Conservation (phyloP, 1,140 invertebrate species). For the Drosophila kurseongensis region DNA sequence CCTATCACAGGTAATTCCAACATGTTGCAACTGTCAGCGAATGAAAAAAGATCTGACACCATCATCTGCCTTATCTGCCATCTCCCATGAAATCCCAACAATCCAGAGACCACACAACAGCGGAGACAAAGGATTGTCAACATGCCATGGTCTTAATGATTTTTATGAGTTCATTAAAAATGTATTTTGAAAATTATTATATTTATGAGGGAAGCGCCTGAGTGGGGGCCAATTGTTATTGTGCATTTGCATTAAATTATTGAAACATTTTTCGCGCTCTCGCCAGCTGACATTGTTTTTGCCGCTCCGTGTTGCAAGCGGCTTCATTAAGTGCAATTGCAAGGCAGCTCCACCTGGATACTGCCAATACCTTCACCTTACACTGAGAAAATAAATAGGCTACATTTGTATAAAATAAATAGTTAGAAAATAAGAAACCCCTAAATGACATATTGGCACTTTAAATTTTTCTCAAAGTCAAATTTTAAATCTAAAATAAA, state of each 20-base stretch:
- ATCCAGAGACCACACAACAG: constrained; percentile 32
- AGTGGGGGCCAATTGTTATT: constrained; percentile 32
- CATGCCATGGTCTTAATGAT: constrained; percentile 36
- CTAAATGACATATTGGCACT: too few relatives aligned
- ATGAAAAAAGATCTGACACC: constrained; percentile 25
- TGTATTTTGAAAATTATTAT: constrained; percentile 51
- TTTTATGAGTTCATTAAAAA: constrained; percentile 53
- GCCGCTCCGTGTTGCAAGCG: constrained; percentile 10
- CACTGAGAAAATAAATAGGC: background rate
- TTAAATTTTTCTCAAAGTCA: too few relatives aligned
- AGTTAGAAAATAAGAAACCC: too few relatives aligned
- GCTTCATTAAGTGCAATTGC: constrained; percentile 46
- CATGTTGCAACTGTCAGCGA: constrained; percentile 29
- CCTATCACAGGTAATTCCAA: constrained; percentile 32
- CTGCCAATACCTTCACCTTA: background rate
- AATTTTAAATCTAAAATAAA: too few relatives aligned
- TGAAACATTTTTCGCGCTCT: constrained; percentile 43
- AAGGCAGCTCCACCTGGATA: constrained; percentile 14
- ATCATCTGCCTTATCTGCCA: constrained; percentile 29
- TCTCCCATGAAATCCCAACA: constrained; percentile 23
- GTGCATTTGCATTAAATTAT: constrained; percentile 54
- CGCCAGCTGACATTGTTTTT: constrained; percentile 31
- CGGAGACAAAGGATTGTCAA: constrained; percentile 34
- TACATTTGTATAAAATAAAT: background rate
- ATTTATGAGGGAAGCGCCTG: constrained; percentile 43